These are phyloP conservation scores for Lepidurus packardi DNA, from an alignment of 1,140 invertebrate genomes.

Conservation along the genomic window DNA sequence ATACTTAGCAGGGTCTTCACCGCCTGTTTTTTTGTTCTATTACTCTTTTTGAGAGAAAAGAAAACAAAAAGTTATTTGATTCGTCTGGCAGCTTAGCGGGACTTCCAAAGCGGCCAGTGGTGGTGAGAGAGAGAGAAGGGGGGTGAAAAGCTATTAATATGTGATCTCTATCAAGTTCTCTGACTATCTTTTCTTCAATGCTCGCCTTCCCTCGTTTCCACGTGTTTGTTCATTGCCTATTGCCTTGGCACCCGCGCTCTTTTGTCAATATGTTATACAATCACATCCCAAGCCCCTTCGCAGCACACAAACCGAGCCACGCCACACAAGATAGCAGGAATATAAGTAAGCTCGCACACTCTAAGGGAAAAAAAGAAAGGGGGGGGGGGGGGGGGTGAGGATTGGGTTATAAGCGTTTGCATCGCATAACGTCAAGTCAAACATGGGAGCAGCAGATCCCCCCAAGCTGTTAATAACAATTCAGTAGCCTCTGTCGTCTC, in stretches of 20 bases:
- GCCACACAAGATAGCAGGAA: background rate
- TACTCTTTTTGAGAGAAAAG: too few species aligned
- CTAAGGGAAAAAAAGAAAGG: background rate
- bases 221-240: conserved; percentile 20
- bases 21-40: too few species aligned
- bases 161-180: background rate
- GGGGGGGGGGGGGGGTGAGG: background rate
- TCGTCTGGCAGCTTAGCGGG: too few species aligned
- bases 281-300: background rate
- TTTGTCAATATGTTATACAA: conserved; percentile 27
- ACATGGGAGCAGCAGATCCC: too few species aligned
- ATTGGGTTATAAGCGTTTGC: background rate
- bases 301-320: background rate
- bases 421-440: too few species aligned
- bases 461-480: too few species aligned
- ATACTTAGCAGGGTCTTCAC: too few species aligned
- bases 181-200: background rate
- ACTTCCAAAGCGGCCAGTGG: too few species aligned
- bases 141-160: too few species aligned
- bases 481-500: too few species aligned
- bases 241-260: background rate
- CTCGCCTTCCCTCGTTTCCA: conserved; percentile 4
- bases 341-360: background rate
- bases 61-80: too few species aligned
- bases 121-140: too few species aligned